Evolutionary conservation across 2,888 invertebrate species (phyloP).

Genomic region (Phrixothrix hirtus): DNA sequence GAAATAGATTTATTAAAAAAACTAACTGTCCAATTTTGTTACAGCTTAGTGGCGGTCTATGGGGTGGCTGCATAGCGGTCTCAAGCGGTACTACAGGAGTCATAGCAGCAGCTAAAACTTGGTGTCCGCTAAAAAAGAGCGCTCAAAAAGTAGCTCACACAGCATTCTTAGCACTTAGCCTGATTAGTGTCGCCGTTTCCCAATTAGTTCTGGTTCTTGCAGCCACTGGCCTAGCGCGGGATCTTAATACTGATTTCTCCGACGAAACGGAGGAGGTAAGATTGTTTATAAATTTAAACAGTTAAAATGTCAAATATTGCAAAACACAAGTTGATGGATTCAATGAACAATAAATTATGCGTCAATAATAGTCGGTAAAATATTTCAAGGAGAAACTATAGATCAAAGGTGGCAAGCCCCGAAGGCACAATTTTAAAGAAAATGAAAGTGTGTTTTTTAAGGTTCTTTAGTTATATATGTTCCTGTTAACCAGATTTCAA

Average conservation of each 20-base stretch:
- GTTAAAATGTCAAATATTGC: too few species aligned
- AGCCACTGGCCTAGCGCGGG: conserved; percentile 65
- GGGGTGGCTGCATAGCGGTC: conserved; percentile 69
- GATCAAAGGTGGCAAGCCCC: background rate
- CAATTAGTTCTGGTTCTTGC: conserved; percentile 65
- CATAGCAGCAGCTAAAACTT: conserved; percentile 64
- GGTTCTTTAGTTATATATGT: too few species aligned
- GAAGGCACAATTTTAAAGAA: too few species aligned
- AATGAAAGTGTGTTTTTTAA: too few species aligned
- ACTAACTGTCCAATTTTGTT: too few species aligned
- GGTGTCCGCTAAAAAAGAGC: conserved; percentile 55
- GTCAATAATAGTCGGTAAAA: background rate
- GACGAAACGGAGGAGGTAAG: conserved; percentile 31
- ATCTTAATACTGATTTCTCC: conserved; percentile 52
- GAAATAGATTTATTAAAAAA: too few species aligned
- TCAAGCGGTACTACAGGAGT: conserved; percentile 66
- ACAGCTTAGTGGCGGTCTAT: conserved; percentile 65
- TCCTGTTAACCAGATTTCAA: too few species aligned
- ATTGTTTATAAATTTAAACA: too few species aligned
- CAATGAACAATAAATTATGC: too few species aligned
- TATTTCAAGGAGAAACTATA: background rate
- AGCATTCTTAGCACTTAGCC: conserved; percentile 66
- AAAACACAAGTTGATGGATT: too few species aligned
- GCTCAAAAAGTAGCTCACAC: conserved; percentile 63
- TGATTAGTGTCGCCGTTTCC: conserved; percentile 64